phyloP scores from a whole-genome alignment of 2,888 invertebrate genomes.

The Oligia strigilis region DNA sequence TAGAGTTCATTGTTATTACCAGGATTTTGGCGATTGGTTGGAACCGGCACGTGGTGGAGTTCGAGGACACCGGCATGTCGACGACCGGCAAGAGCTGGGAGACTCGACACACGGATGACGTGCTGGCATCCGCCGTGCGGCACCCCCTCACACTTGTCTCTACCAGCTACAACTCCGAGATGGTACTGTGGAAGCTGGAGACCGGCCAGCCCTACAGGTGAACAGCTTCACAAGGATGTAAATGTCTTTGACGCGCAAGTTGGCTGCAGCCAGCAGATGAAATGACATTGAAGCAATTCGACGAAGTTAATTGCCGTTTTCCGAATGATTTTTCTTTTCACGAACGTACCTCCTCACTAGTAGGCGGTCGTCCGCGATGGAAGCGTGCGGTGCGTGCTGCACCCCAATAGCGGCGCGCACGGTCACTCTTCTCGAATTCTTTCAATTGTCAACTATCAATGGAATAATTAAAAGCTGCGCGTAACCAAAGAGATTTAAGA shows the following conservation, averaged over 20 bases:
- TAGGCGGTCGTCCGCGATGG: background rate
- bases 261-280: background rate
- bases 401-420: background rate
- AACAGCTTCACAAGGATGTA: background rate
- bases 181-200: slow-evolving; percentile 95
- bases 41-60: slow-evolving; percentile 94
- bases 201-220: slow-evolving; percentile 94
- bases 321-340: background rate
- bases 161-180: slow-evolving; percentile 94
- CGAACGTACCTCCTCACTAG: background rate
- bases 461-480: background rate
- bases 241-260: background rate
- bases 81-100: slow-evolving; percentile 93
- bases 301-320: background rate
- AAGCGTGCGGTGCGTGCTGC: background rate
- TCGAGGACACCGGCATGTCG: slow-evolving; percentile 88
- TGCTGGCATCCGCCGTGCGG: slow-evolving; percentile 93
- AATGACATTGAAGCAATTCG: background rate
- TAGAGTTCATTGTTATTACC: background rate
- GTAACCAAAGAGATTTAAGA: background rate
- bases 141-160: slow-evolving; percentile 93
- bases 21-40: slow-evolving; percentile 95
- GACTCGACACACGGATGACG: slow-evolving; percentile 93
- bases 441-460: background rate
- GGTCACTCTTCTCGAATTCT: background rate